phyloP scores from a whole-genome alignment of 2,113 vertebrate species.

The Mohoua ochrocephala region DNA sequence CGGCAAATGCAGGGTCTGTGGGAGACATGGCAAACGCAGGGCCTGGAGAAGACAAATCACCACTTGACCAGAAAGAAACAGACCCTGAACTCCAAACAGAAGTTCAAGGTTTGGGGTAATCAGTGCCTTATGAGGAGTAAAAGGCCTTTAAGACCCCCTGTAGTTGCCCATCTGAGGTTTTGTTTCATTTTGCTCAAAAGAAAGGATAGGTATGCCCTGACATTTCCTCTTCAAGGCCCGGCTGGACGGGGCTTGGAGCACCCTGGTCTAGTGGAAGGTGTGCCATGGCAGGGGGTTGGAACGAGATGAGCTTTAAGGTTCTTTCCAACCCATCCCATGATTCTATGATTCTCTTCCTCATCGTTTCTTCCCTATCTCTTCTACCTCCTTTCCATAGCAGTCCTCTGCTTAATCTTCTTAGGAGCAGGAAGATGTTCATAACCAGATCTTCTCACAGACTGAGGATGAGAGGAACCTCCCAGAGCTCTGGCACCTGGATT shows the following conservation, averaged over 20 bases:
- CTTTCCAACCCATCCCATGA: not conserved
- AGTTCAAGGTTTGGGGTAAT: not conserved
- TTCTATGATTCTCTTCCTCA: not conserved
- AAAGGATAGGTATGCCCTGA: not conserved
- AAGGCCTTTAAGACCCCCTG: not conserved
- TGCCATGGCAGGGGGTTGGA: not conserved
- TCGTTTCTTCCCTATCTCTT: not conserved
- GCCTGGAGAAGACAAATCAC: not conserved
- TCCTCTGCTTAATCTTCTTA: not conserved
- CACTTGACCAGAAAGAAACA: not conserved
- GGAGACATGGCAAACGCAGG: not conserved
- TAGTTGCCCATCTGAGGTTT: not conserved
- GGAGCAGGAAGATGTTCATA: not conserved
- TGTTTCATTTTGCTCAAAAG: not conserved
- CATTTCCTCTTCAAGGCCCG: not conserved
- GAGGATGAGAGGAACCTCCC: not conserved
- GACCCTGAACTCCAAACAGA: not conserved
- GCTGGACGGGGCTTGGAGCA: not conserved
- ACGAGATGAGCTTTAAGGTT: not conserved
- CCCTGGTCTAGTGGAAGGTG: not conserved
- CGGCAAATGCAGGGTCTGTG: fast-evolving
- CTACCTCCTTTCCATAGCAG: not conserved
- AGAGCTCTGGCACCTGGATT: not conserved
- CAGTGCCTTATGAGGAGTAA: not conserved
- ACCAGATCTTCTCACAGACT: not conserved